Evolutionary conservation across 35 echinoderm and acorn worm species (phyloP), one percentile per base, ranked within the genome.

Genomic region (Chiridota heheva): DNA sequence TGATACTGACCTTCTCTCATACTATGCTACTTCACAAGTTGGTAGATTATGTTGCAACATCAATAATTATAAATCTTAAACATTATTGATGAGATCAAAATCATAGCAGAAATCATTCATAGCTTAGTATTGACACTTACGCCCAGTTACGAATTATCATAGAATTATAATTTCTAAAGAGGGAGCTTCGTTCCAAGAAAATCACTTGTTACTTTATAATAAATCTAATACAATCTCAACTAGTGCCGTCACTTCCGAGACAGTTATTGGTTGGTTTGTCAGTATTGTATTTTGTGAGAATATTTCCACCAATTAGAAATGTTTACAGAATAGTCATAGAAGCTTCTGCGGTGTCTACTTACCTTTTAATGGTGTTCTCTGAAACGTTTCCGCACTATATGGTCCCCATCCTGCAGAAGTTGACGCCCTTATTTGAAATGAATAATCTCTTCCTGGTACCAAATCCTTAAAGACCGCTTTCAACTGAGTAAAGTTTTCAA

Each of bases 341-440:
- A 55, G 49, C 49, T 55, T 17, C 49, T 15, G 24, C 24, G 35
- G 17, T 63, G 12, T 33, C 35, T 42, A 72, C n/a, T n/a, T n/a
- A n/a, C n/a, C 69, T 44, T 44, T 44, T 72, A 2, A 18, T 1
- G 13, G 88, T 72, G 30, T 42, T 24, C 12, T 18, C 44, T 29
- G 56, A 24, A n/a, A 59, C 40, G 40, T 56, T 39, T 61, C 17
- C 33, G 49, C 63, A 55, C 60, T 83, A 70, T 36, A 79, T 17
- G 84, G 84, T 38, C 88, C 88, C 0, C 45, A 43, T 36, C 88
- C 88, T 35, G 36, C 73, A 8, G 26, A 17, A 7, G 88, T 91
- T 48, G 59, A 91, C 17, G 81, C 88, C 2, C 88, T 81, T 10
- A 91, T 82, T 36, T 56, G 46, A 43, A 91, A 85, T 0, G 42